Base-by-base conservation (phyloP, 2,113 vertebrate species). In the Erinaceus europaeus region DNA sequence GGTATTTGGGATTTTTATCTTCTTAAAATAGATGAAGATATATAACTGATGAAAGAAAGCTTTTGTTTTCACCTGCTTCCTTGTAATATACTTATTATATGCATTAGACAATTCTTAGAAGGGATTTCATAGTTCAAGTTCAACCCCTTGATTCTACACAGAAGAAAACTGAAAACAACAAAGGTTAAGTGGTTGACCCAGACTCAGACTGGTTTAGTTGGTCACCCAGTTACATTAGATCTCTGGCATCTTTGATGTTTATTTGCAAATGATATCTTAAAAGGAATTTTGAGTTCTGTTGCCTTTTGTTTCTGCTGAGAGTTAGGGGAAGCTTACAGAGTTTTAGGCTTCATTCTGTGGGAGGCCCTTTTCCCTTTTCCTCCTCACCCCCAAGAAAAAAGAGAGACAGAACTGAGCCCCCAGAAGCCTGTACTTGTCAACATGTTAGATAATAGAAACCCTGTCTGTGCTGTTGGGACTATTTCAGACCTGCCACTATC, bases 1-100 rank as follows among this genome's bases (percentile, higher is more conserved):
- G 34, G 12, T 13, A 69, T 44, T 75, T 78, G 59, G n/a, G 40
- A 18, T 64, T 86, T 88, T 91, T 73, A 21, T 76, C 23, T 61
- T 55, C 68, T 84, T 50, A 55, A 89, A 84, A 71, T 73, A 44
- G 71, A 84, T 84, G 27, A 20, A 86, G 77, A 65, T 65, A 38
- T 11, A n/a, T n/a, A n/a, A n/a, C n/a, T n/a, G n/a, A n/a, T n/a
- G n/a, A 10, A 68, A 11, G 13, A 42, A 59, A 55, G 18, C 4
- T 92, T 89, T 93, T 73, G 52, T 32, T 67, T 78, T 72, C 61
- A 44, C 44, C n/a, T 17, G 38, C 5, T 50, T 72, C 34, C 4
- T 25, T 71, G 27, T 67, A 62, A 27, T 77, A 20, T 40, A 71
- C 62, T 77, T 48, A 27, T 52, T 50, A 38, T 81, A 85, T 64